A percentile compares a stretch with the other conserved stretches of the same genome.
Conservation (phyloP, 2,888 invertebrate genomes). For the Bibio marci region DNA sequence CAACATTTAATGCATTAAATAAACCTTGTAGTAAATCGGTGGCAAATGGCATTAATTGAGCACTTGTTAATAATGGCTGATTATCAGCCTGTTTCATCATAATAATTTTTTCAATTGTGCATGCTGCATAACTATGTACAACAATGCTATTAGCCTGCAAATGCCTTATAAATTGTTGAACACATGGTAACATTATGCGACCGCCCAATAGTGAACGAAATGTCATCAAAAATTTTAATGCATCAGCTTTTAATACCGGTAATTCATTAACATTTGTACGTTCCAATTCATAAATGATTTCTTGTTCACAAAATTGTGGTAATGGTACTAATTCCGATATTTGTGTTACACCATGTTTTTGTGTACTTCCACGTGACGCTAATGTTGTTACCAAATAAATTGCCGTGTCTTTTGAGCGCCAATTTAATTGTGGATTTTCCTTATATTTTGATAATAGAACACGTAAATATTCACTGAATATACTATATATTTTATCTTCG, state of each 20-base stretch:
- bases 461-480: conserved; percentile 75
- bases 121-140: conserved; percentile 90
- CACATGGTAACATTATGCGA: conserved; percentile 51
- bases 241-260: conserved; percentile 90
- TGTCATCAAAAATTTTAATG: conserved; percentile 90
- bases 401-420: conserved; percentile 93
- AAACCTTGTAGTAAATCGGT: conserved; percentile 54
- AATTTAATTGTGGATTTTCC: conserved; percentile 57
- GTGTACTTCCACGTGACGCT: conserved; percentile 75
- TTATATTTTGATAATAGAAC: conserved; percentile 52
- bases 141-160: conserved; percentile 64
- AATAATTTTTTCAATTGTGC: conserved; percentile 75
- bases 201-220: conserved; percentile 80
- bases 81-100: conserved; percentile 48
- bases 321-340: conserved; percentile 81
- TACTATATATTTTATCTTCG: conserved; percentile 71
- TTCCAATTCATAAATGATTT: conserved; percentile 74
- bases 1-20: conserved; percentile 53
- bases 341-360: conserved; percentile 80
- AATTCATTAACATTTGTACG: conserved; percentile 60
- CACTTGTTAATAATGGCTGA: conserved; percentile 36
- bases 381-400: conserved; percentile 91
- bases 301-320: conserved; percentile 71
- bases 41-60: conserved; percentile 48
- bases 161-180: conserved; percentile 67